Percentiles rank a stretch among this genome's conserved stretches.
Evolutionary conservation across 2,888 invertebrate species (phyloP).

Genomic region (Laothoe populi): DNA sequence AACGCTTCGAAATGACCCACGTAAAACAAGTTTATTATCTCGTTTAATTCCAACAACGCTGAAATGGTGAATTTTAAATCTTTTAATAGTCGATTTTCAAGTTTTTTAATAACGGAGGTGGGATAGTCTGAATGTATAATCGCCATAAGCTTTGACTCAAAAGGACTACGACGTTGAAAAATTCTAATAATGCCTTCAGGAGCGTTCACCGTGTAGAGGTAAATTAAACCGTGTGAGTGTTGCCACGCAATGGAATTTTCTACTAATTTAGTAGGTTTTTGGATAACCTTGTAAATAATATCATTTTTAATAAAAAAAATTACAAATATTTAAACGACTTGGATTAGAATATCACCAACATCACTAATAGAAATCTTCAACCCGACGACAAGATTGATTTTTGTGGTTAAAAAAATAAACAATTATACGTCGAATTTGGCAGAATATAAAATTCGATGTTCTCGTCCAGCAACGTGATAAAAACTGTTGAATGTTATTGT

Average conservation of each 20-base stretch:
- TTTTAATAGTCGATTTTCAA: slow-evolving; percentile 25
- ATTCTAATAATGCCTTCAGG: slow-evolving; percentile 51
- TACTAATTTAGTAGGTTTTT: not conserved
- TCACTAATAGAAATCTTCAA: too few relatives aligned
- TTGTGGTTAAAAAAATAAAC: too few relatives aligned
- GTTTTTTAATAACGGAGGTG: slow-evolving; percentile 13
- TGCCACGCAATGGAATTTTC: not conserved
- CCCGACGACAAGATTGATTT: too few relatives aligned
- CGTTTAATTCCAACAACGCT: not conserved
- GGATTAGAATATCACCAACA: too few relatives aligned
- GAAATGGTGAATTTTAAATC: not conserved
- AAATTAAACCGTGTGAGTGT: slow-evolving; percentile 21
- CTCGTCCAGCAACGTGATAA: too few relatives aligned
- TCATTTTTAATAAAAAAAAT: not conserved
- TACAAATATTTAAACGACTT: too few relatives aligned
- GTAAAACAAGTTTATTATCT: not conserved
- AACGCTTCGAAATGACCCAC: too few relatives aligned
- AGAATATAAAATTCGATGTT: too few relatives aligned
- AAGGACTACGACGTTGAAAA: slow-evolving; percentile 45
- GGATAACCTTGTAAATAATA: not conserved
- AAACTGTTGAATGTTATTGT: too few relatives aligned
- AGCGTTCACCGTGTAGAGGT: slow-evolving; percentile 13
- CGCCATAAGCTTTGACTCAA: slow-evolving; percentile 50
- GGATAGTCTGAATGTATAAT: slow-evolving; percentile 23
- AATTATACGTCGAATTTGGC: too few relatives aligned